Conservation (phyloP, 2,797 vertebrate species). For the Megaceryle alcyon region DNA sequence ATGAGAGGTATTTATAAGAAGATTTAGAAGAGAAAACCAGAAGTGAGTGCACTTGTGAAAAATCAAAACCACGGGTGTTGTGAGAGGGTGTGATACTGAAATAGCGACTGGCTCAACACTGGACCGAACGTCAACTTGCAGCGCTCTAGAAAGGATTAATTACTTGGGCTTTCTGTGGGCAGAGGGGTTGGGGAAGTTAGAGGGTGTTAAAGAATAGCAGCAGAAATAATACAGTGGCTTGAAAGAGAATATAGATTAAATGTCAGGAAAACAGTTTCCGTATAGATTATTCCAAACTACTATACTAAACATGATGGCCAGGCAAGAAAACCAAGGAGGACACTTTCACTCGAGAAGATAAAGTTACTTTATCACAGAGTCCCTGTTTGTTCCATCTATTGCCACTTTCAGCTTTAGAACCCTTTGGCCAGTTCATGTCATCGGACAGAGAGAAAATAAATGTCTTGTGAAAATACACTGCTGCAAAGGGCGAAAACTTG, state of each 20-base stretch:
- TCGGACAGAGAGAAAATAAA: not conserved
- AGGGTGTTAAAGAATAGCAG: not conserved
- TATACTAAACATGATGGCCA: not conserved
- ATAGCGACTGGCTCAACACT: not conserved
- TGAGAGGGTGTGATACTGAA: not conserved
- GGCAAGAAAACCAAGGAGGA: not conserved
- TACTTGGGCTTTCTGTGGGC: not conserved
- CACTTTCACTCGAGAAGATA: not conserved
- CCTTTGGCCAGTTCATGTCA: not conserved
- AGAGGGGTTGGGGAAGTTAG: not conserved
- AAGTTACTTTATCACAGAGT: not conserved
- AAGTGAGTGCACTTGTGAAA: not conserved
- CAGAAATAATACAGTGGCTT: not conserved
- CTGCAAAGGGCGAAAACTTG: not conserved
- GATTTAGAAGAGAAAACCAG: not conserved
- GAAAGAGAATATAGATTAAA: not conserved
- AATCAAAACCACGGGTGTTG: not conserved
- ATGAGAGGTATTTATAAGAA: not conserved
- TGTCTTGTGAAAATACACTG: not conserved
- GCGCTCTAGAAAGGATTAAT: not conserved
- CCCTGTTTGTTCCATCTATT: not conserved
- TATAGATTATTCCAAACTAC: not conserved
- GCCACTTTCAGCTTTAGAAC: not conserved
- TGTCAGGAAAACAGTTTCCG: not conserved
- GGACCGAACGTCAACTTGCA: fast-evolving